Percentiles rank a stretch among this genome's conserved stretches.
phyloP scores from a whole-genome alignment of 2,888 invertebrate species.

The Ceriagrion tenellum region DNA sequence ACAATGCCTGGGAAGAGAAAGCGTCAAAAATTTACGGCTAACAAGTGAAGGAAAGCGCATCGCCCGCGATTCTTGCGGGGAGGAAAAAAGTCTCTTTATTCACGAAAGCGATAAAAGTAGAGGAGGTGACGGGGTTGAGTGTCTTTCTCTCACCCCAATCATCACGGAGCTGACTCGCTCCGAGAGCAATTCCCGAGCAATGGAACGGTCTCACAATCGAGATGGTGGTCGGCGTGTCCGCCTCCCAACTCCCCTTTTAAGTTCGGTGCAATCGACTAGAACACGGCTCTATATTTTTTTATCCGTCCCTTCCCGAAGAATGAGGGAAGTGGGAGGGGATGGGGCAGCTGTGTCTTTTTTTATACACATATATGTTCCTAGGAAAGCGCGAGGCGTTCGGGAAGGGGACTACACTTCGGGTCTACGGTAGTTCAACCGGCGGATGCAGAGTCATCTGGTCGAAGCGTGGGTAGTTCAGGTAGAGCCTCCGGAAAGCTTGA shows the following conservation, averaged over 20 bases:
- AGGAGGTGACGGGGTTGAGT: not conserved
- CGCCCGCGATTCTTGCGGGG: not conserved
- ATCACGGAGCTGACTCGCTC: not conserved
- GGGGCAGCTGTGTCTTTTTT: not conserved
- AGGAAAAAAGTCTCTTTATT: not conserved
- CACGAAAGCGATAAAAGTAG: not conserved
- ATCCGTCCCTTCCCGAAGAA: not conserved
- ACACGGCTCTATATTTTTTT: not conserved
- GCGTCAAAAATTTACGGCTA: not conserved
- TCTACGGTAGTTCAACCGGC: not conserved
- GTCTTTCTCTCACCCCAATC: not conserved
- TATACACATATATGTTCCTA: too few relatives aligned
- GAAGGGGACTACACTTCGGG: not conserved
- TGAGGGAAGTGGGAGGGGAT: not conserved
- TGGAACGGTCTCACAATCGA: not conserved
- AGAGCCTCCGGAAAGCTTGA: constrained; percentile 12
- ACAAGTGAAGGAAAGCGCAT: not conserved
- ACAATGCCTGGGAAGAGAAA: constrained; percentile 7
- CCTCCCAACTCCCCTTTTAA: not conserved
- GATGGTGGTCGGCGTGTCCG: not conserved
- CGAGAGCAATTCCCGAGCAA: not conserved
- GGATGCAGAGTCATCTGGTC: constrained; percentile 13
- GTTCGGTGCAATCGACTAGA: not conserved
- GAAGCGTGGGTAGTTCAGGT: not conserved
- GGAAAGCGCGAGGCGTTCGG: not conserved